phyloP scores from a whole-genome alignment of 2,797 vertebrate genomes.

The Sitta carolinensis region DNA sequence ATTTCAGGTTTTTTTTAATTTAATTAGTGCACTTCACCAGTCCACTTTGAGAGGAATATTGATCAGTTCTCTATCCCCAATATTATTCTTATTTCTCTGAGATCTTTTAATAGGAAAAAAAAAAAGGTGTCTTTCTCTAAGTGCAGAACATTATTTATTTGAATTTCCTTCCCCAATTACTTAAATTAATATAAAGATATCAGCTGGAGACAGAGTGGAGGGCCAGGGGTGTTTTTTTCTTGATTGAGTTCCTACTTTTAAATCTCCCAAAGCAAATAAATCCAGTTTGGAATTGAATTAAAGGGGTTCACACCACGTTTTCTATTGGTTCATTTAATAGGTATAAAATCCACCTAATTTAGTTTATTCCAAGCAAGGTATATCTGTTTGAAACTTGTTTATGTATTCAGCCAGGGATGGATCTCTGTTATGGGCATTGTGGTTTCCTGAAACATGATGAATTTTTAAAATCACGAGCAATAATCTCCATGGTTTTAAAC shows the following conservation, averaged over 20 bases:
- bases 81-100: background rate
- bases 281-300: background rate
- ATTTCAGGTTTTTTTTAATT: background rate
- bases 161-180: background rate
- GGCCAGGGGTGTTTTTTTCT: background rate
- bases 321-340: background rate
- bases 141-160: background rate
- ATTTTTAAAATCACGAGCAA: background rate
- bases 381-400: background rate
- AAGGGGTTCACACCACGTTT: background rate
- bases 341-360: background rate
- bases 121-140: background rate
- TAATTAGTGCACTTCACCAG: background rate
- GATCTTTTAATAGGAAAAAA: background rate
- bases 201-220: background rate
- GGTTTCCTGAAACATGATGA: background rate
- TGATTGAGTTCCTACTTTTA: background rate
- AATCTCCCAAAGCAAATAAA: constrained; percentile 13
- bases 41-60: background rate
- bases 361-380: background rate
- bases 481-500: background rate
- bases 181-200: background rate
- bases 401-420: background rate
- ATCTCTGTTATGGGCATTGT: fast-evolving
- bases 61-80: background rate